Conservation (phyloP, 2,797 vertebrate species). For the Urosaurus nigricauda region DNA sequence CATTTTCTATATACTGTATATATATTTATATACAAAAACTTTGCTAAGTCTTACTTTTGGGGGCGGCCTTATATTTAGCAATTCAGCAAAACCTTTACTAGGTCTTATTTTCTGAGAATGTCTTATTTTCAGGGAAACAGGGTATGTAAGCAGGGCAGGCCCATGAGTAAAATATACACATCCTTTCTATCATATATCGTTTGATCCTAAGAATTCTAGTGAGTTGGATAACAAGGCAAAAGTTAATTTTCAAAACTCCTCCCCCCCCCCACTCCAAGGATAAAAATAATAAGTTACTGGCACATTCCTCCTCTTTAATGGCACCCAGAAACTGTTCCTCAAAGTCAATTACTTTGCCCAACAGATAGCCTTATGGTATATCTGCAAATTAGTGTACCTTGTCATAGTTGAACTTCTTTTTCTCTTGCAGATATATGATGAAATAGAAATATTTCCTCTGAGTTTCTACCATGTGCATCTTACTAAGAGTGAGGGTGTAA, state of each 20-base stretch:
- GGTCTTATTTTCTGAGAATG: too few relatives aligned
- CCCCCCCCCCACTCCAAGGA: not conserved
- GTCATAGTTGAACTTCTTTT: constrained; percentile 35
- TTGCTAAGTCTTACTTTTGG: too few relatives aligned
- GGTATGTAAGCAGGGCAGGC: not conserved
- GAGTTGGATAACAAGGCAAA: not conserved
- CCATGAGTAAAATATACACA: not conserved
- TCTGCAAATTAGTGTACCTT: not conserved
- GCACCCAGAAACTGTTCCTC: not conserved
- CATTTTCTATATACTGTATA: too few relatives aligned
- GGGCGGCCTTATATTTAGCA: too few relatives aligned
- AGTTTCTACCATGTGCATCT: constrained; percentile 76
- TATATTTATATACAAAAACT: too few relatives aligned
- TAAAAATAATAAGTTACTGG: not conserved
- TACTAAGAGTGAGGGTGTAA: constrained; percentile 74
- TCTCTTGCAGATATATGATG: constrained; percentile 82
- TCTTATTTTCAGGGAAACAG: too few relatives aligned
- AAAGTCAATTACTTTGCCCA: not conserved
- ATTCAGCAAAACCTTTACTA: too few relatives aligned
- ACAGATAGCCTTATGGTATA: not conserved
- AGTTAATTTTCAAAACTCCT: not conserved
- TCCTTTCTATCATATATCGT: not conserved
- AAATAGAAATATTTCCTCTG: constrained; percentile 83
- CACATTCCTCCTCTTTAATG: not conserved
- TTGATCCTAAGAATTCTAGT: not conserved